Percentiles rank a stretch among this genome's conserved stretches.
Evolutionary conservation across 92 coral and sea anemone species (phyloP).

Genomic region (Ricordea florida): DNA sequence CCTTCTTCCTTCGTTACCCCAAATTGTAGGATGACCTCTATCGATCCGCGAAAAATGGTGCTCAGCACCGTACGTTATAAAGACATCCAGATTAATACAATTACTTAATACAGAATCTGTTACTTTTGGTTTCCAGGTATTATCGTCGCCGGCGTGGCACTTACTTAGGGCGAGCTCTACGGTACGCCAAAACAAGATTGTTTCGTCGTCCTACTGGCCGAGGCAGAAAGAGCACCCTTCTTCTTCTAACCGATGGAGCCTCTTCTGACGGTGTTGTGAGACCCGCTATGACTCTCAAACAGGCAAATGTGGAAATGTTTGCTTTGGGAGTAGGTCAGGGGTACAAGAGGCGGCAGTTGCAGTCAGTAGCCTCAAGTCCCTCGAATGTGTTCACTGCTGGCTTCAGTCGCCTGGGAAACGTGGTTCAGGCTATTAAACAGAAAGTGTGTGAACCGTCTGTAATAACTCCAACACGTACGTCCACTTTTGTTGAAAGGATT

Average conservation of each 20-base stretch:
- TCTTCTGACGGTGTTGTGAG: slow-evolving; percentile 60
- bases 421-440: slow-evolving; percentile 23
- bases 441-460: slow-evolving; percentile 24
- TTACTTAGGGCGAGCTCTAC: slow-evolving; percentile 55
- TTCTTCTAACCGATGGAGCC: slow-evolving; percentile 67
- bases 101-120: too few relatives aligned
- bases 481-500: neutral
- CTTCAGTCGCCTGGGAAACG: slow-evolving; percentile 29
- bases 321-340: slow-evolving; percentile 45
- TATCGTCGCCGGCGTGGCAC: slow-evolving; percentile 26
- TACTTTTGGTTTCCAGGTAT: neutral
- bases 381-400: slow-evolving; percentile 17
- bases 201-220: slow-evolving; percentile 46
- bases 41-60: too few relatives aligned
- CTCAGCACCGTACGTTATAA: too few relatives aligned
- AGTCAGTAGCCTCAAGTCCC: slow-evolving; percentile 34
- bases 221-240: slow-evolving; percentile 60
- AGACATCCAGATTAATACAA: too few relatives aligned
- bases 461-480: slow-evolving; percentile 31
- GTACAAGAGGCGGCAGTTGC: slow-evolving; percentile 34
- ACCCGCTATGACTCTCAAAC: slow-evolving; percentile 48
- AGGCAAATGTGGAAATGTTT: slow-evolving; percentile 62
- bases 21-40: too few relatives aligned
- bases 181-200: slow-evolving; percentile 30
- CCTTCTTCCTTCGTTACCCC: too few relatives aligned